These are phyloP conservation scores for Pagrus major DNA, from an alignment of 2,113 vertebrate species.

Conservation along the genomic window DNA sequence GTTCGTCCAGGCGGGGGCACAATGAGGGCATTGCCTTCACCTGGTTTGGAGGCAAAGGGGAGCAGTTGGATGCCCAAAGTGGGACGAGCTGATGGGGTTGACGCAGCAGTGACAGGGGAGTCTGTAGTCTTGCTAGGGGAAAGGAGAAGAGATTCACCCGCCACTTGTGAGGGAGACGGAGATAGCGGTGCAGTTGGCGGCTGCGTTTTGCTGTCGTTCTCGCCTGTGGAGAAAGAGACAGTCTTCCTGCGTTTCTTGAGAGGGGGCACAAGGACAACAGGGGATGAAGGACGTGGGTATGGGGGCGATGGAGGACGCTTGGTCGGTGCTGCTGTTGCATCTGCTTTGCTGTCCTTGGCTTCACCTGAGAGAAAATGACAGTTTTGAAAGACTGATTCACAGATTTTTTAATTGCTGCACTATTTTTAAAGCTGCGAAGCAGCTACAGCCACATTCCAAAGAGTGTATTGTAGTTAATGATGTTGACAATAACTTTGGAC, in stretches of 20 bases:
- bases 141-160: slow-evolving; percentile 61
- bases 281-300: slow-evolving; percentile 81
- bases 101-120: slow-evolving; percentile 33
- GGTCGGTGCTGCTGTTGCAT: slow-evolving; percentile 11
- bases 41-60: slow-evolving; percentile 85
- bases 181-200: slow-evolving; percentile 43
- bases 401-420: background rate
- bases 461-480: no score
- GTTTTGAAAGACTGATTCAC: background rate
- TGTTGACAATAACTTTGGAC: slow-evolving; percentile 22
- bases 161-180: slow-evolving; percentile 48
- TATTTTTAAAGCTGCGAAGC: background rate
- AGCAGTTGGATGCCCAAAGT: slow-evolving; percentile 80
- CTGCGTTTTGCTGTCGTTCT: slow-evolving; percentile 79
- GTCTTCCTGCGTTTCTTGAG: slow-evolving; percentile 94
- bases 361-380: slow-evolving; percentile 48
- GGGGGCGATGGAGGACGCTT: slow-evolving; percentile 74
- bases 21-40: slow-evolving; percentile 79
- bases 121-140: slow-evolving; percentile 64
- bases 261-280: slow-evolving; percentile 87
- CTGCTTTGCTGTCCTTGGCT: slow-evolving; percentile 52
- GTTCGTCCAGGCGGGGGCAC: slow-evolving; percentile 77
- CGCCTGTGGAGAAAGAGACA: slow-evolving; percentile 87
- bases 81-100: slow-evolving; percentile 40
- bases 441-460: background rate